phyloP scores from a whole-genome alignment of 1,140 invertebrate species.

The Acromyrmex heyeri region DNA sequence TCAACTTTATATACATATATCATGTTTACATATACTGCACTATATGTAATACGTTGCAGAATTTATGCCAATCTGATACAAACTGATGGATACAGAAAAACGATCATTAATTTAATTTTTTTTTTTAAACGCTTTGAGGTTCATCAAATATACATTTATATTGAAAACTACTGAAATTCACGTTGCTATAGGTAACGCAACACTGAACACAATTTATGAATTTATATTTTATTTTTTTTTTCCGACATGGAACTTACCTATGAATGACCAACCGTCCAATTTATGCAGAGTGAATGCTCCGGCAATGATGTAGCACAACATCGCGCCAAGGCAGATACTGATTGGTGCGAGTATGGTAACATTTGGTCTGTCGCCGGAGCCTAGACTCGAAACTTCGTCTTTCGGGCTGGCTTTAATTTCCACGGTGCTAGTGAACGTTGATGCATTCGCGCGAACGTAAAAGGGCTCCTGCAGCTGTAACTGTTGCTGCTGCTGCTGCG shows the following conservation, averaged over 20 bases:
- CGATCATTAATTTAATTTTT: neutral
- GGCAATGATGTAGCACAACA: conserved; percentile 94
- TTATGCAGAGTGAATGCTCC: conserved; percentile 96
- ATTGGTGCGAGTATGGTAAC: conserved; percentile 93
- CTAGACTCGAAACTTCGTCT: conserved; percentile 84
- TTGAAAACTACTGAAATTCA: neutral
- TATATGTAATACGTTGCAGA: neutral
- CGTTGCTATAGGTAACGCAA: conserved; percentile 2
- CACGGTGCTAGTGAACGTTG: conserved; percentile 90
- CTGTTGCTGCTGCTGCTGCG: conserved; percentile 89
- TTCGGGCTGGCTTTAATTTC: conserved; percentile 90
- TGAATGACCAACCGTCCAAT: conserved; percentile 94
- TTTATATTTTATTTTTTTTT: too few relatives aligned
- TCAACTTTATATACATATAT: neutral
- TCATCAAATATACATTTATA: neutral
- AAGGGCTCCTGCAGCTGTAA: conserved; percentile 92
- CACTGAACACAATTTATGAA: neutral
- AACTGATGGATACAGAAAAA: neutral
- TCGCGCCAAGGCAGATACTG: conserved; percentile 91
- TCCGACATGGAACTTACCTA: conserved; percentile 83
- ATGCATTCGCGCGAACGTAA: conserved; percentile 92
- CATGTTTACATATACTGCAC: neutral
- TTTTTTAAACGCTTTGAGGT: neutral
- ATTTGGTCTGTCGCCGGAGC: conserved; percentile 88
- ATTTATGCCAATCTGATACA: conserved; percentile 13